Base-by-base conservation (phyloP, 2,797 vertebrate species). In the Spea hammondii region DNA sequence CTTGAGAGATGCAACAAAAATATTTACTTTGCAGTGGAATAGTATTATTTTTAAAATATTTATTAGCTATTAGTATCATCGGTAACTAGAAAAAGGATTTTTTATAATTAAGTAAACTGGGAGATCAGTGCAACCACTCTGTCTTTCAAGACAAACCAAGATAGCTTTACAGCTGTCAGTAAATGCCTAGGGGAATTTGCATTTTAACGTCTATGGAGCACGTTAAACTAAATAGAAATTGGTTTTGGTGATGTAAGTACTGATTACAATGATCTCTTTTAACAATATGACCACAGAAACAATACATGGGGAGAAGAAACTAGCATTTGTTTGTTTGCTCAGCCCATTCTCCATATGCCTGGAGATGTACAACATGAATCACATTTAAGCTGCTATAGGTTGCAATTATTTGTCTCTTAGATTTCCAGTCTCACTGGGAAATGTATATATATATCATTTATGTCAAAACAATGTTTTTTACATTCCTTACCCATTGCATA, bases 61-160 rank as follows among this genome's bases (percentile, higher is more conserved):
- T 73, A 77, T 62, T 81, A 65, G 6, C 70, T 77, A 68, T 64
- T 55, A 79, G 12, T 69, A 69, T 74, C 62, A 79, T 47, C 54
- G 53, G 55, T 60, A 8, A 62, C 69, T 62, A 17, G 60, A 17
- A 32, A 77, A 55, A 70, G 66, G 54, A 64, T 60, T 17, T 32
- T 32, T 79, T 74, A 53, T 74, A 74, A 69, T 68, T 79, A 65
- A 67, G 48, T 45, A 60, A 10, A 9, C 53, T 51, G 48, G 70
- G 10, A 32, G 11, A 74, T 74, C 48, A 47, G 47, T 64, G 44
- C 65, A 79, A 67, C 64, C 44, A 65, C 11, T 66, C n/a, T 17
- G 10, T 72, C 50, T 65, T 60, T 60, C 17, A 69, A 73, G 10
- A 70, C 45, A 76, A 14, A 50, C 17, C 46, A 69, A 79, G 47